These are phyloP conservation scores for Scrobipalpa costella DNA, from an alignment of 2,888 invertebrate genomes.

Conservation along the genomic window DNA sequence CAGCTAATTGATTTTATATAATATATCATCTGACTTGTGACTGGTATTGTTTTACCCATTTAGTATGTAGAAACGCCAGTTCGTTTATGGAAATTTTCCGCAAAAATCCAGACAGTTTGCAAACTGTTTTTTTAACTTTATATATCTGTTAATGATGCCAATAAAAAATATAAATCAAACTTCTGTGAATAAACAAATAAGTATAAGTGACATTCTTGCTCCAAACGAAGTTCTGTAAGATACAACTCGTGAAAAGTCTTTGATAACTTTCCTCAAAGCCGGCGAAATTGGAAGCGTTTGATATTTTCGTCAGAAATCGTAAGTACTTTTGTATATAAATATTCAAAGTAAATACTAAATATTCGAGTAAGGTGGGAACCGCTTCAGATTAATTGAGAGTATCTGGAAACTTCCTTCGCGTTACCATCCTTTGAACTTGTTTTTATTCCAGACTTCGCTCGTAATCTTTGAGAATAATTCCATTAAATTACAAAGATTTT, in stretches of 20 bases:
- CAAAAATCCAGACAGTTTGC: too few species aligned
- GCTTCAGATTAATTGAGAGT: constrained; percentile 4
- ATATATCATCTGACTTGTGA: too few species aligned
- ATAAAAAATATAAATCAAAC: neutral
- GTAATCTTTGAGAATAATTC: too few species aligned
- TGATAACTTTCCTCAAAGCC: constrained; percentile 6
- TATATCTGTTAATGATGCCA: too few species aligned
- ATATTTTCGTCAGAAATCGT: constrained; percentile 6
- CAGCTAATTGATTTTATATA: too few species aligned
- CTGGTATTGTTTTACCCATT: too few species aligned
- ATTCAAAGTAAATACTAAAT: constrained; percentile 8
- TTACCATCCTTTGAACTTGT: neutral
- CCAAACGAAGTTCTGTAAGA: neutral
- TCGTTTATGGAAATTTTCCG: too few species aligned
- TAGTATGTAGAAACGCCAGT: too few species aligned
- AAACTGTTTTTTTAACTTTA: too few species aligned
- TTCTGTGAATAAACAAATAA: neutral
- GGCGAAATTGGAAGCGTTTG: constrained; percentile 14
- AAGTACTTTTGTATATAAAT: constrained; percentile 10
- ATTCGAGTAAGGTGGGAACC: neutral
- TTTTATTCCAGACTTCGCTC: too few species aligned
- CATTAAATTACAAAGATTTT: too few species aligned
- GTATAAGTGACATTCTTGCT: neutral
- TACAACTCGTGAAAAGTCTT: neutral
- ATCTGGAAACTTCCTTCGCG: neutral